A percentile compares a stretch with the other conserved stretches of the same genome.
Evolutionary conservation across 2,113 vertebrate genomes (phyloP).

Genomic region (Alethe diademata): DNA sequence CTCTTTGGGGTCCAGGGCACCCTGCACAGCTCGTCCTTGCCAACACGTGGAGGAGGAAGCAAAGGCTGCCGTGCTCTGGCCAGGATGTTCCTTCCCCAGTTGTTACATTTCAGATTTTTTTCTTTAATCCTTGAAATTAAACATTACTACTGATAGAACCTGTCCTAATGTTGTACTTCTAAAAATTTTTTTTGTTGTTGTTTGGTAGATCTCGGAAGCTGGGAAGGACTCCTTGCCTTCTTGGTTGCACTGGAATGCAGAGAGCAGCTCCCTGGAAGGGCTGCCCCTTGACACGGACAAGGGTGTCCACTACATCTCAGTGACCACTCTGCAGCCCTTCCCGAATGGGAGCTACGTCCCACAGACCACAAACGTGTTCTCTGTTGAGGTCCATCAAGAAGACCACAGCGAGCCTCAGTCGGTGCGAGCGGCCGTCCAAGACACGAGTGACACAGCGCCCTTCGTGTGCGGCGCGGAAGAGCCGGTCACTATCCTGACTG

Average conservation of each 20-base stretch:
- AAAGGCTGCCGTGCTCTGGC: neutral
- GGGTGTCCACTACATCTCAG: constrained; percentile 89
- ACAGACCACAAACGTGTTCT: constrained; percentile 85
- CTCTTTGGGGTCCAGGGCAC: neutral
- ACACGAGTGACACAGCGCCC: constrained; percentile 67
- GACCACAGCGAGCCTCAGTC: constrained; percentile 87
- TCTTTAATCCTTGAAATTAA: neutral
- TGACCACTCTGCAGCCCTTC: constrained; percentile 75
- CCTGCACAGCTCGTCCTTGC: neutral
- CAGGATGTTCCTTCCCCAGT: neutral
- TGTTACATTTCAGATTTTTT: neutral
- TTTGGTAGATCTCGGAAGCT: constrained; percentile 81
- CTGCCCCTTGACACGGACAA: constrained; percentile 92
- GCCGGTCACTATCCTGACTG: constrained; percentile 89
- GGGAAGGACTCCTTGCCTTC: constrained; percentile 87
- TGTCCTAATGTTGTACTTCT: neutral
- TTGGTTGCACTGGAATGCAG: constrained; percentile 89
- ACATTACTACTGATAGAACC: neutral
- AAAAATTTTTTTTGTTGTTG: neutral
- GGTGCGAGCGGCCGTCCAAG: constrained; percentile 73
- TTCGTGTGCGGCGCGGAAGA: constrained; percentile 86
- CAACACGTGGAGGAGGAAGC: rapidly evolving
- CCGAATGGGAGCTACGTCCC: constrained; percentile 79
- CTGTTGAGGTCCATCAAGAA: constrained; percentile 91
- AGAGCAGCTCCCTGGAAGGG: constrained; percentile 82